These are phyloP conservation scores for Cochlearius cochlearius DNA, from an alignment of 2,113 vertebrate species.

Conservation along the genomic window DNA sequence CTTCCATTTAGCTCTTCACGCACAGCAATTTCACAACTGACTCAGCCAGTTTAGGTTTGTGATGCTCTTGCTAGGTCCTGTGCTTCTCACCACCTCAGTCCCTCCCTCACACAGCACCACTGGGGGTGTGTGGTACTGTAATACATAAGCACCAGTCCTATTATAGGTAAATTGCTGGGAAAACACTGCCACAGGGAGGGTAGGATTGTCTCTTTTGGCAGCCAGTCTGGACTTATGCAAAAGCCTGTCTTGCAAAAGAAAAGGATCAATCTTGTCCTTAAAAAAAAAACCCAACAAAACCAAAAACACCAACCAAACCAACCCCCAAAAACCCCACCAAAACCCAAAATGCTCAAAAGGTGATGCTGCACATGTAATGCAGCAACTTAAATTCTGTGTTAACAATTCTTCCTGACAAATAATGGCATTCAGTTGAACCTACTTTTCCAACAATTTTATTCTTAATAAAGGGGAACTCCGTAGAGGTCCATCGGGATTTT, in stretches of 20 bases:
- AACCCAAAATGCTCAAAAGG: neutral
- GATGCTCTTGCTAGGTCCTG: neutral
- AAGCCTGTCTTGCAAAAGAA: neutral
- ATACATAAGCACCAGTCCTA: neutral
- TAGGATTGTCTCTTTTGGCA: neutral
- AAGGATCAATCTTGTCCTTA: neutral
- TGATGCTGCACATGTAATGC: neutral
- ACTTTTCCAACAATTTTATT: neutral
- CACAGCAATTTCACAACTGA: neutral
- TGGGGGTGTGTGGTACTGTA: fast-evolving
- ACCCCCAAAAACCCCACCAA: too few species aligned
- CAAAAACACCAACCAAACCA: too few species aligned
- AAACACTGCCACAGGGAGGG: neutral
- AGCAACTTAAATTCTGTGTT: neutral
- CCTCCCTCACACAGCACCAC: neutral
- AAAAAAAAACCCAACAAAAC: neutral
- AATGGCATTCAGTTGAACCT: neutral
- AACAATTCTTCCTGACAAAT: neutral
- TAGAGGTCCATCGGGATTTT: neutral
- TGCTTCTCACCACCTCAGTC: neutral
- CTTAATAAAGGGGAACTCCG: neutral
- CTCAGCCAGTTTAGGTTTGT: neutral
- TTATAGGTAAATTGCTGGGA: neutral
- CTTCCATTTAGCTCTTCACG: neutral
- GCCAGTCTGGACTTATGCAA: neutral